Evolutionary conservation across 2,888 invertebrate species (phyloP).

Genomic region (Apoda limacodes): DNA sequence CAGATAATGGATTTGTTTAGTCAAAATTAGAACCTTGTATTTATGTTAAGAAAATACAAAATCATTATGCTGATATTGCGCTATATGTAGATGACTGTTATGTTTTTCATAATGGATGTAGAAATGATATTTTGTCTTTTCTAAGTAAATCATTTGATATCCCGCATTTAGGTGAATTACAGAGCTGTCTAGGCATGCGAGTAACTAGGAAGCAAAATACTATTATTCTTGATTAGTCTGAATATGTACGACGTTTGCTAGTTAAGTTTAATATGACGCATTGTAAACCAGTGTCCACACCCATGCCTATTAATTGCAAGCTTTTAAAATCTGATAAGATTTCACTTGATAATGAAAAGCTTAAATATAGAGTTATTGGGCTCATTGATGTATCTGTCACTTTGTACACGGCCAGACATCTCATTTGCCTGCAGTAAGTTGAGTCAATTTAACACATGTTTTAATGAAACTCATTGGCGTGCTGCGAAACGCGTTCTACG

Average conservation of each 20-base stretch:
- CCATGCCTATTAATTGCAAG: constrained; percentile 5
- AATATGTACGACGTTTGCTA: constrained; percentile 5
- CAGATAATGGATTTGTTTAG: constrained; percentile 7
- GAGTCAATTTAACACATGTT: constrained; percentile 16
- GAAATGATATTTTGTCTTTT: background rate
- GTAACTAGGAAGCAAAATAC: constrained; percentile 2
- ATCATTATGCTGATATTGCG: background rate
- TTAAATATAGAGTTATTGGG: constrained; percentile 9
- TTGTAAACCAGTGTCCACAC: constrained; percentile 9
- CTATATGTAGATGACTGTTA: constrained; percentile 10
- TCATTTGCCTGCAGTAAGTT: constrained; percentile 12
- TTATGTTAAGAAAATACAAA: constrained; percentile 8
- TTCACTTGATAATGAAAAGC: constrained; percentile 1
- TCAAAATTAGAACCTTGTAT: constrained; percentile 12
- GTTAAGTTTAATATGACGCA: constrained; percentile 8
- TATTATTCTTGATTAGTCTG: constrained; percentile 5
- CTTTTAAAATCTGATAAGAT: background rate
- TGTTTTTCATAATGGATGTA: background rate
- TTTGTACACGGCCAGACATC: constrained; percentile 17
- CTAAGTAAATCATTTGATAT: constrained; percentile 3
- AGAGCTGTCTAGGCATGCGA: constrained; percentile 8
- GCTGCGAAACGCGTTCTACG: constrained; percentile 17
- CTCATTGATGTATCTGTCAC: constrained; percentile 17
- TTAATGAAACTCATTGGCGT: constrained; percentile 13
- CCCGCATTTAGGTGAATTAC: constrained; percentile 4